These are phyloP conservation scores for Paradoxurus hermaphroditus DNA, from an alignment of 2,113 vertebrate genomes.

Conservation along the genomic window DNA sequence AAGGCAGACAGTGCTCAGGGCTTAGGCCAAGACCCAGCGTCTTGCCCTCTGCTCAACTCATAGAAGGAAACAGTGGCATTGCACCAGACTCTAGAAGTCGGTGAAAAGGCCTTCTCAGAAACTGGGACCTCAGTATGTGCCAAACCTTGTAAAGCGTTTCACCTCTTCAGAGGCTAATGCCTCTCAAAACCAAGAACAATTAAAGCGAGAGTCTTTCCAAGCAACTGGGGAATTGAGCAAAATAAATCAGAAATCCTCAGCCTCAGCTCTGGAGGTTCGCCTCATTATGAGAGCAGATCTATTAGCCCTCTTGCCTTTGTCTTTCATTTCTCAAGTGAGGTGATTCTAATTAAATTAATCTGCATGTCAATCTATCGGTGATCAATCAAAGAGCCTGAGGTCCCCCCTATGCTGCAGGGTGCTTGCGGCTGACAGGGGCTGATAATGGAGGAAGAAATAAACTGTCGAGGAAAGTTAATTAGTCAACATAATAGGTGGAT, in stretches of 20 bases:
- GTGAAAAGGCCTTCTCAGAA: constrained; percentile 78
- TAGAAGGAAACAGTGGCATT: constrained; percentile 53
- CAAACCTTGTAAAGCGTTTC: constrained; percentile 85
- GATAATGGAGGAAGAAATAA: constrained; percentile 93
- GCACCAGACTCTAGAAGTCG: constrained; percentile 68
- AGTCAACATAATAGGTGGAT: constrained; percentile 94
- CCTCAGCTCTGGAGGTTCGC: constrained; percentile 81
- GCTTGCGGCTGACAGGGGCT: constrained; percentile 88
- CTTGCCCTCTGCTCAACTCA: constrained; percentile 22
- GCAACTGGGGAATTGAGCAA: constrained; percentile 85
- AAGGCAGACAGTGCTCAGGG: neutral
- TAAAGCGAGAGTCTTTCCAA: constrained; percentile 87
- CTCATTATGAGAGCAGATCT: constrained; percentile 90
- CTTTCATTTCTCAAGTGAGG: constrained; percentile 93
- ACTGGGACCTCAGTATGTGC: constrained; percentile 77
- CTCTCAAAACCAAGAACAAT: constrained; percentile 89
- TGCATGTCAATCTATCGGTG: constrained; percentile 93
- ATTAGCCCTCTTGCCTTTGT: constrained; percentile 89
- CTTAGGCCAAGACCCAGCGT: neutral
- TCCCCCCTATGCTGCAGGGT: constrained; percentile 82
- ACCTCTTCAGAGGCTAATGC: constrained; percentile 86
- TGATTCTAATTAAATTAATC: constrained; percentile 95
- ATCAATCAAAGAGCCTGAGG: constrained; percentile 89
- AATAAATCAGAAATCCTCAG: constrained; percentile 89
- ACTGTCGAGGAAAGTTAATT: constrained; percentile 91